These are phyloP conservation scores for Antitype chi DNA, from an alignment of 2,888 invertebrate genomes.

Conservation along the genomic window DNA sequence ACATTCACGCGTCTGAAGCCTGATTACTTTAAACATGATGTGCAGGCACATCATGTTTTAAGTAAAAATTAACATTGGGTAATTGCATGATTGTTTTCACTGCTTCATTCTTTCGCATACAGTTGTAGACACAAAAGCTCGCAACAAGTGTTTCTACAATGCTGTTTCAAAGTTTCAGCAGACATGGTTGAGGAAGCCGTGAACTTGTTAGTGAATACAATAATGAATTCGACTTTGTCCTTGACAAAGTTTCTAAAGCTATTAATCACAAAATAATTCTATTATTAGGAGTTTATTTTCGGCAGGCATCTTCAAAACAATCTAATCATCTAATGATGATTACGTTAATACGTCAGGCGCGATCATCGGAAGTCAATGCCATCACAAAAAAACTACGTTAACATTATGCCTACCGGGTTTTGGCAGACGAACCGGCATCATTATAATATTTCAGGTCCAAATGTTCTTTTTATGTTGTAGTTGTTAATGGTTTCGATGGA, in stretches of 20 bases:
- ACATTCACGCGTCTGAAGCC: too few species aligned
- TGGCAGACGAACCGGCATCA: constrained; percentile 3
- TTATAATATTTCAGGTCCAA: constrained; percentile 13
- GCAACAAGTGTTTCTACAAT: neutral
- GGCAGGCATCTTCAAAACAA: constrained; percentile 7
- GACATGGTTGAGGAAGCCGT: neutral
- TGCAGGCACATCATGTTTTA: too few species aligned
- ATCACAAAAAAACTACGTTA: constrained; percentile 18
- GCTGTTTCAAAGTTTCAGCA: too few species aligned
- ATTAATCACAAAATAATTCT: neutral
- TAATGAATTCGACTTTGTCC: neutral
- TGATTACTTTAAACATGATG: too few species aligned
- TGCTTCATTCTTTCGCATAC: constrained; percentile 10
- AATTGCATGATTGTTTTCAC: neutral
- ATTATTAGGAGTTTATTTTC: constrained; percentile 17
- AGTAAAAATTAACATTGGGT: too few species aligned
- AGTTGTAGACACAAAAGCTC: neutral
- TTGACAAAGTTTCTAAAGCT: neutral
- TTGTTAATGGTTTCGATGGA: neutral
- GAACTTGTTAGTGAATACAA: neutral
- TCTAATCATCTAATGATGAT: constrained; percentile 6
- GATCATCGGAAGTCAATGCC: constrained; percentile 11
- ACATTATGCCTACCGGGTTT: constrained; percentile 12
- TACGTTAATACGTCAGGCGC: neutral
- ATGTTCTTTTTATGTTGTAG: constrained; percentile 35